Conservation (phyloP, 2,113 vertebrate genomes). For the Nansenia antarctica region DNA sequence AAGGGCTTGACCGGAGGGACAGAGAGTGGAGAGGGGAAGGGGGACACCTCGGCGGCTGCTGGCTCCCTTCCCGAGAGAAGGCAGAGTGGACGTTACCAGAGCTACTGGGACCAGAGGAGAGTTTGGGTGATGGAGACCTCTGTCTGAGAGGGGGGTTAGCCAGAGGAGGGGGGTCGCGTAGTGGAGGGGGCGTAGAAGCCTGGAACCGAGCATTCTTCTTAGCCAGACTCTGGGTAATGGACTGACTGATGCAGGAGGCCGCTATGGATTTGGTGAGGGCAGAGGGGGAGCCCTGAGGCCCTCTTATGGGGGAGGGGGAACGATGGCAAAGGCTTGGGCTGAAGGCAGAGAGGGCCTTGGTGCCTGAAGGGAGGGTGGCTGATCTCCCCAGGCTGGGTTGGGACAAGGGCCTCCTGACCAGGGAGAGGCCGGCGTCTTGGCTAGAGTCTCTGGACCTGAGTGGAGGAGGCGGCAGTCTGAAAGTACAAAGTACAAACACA, state of each 20-base stretch:
- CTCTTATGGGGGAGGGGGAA: slow-evolving; percentile 33
- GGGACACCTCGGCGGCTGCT: slow-evolving; percentile 29
- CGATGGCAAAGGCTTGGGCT: slow-evolving; percentile 20
- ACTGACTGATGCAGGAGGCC: slow-evolving; percentile 84
- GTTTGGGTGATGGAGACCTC: slow-evolving; percentile 59
- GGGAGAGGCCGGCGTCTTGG: slow-evolving; percentile 1
- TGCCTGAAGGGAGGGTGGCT: not conserved
- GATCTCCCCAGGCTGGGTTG: slow-evolving; percentile 15
- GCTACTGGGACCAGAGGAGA: too few species aligned
- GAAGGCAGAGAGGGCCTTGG: slow-evolving; percentile 27
- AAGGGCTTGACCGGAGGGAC: slow-evolving; percentile 29
- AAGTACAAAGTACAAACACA: slow-evolving; percentile 10
- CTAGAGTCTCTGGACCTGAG: slow-evolving; percentile 3
- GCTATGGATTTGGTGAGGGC: slow-evolving; percentile 78
- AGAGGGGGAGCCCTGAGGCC: slow-evolving; percentile 45
- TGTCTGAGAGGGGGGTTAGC: slow-evolving; percentile 23
- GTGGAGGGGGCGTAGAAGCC: slow-evolving; percentile 8
- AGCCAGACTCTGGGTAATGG: slow-evolving; percentile 81
- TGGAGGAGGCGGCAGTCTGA: not conserved
- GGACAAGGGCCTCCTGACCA: not conserved
- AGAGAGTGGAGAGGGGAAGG: slow-evolving; percentile 21
- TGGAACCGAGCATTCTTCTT: slow-evolving; percentile 52
- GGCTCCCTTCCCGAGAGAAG: slow-evolving; percentile 31
- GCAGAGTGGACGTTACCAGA: not conserved
- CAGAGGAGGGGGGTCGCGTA: not conserved